Evolutionary conservation across 2,797 vertebrate species (phyloP), one percentile per base, ranked within the genome.

Genomic region (Manis pentadactyla): DNA sequence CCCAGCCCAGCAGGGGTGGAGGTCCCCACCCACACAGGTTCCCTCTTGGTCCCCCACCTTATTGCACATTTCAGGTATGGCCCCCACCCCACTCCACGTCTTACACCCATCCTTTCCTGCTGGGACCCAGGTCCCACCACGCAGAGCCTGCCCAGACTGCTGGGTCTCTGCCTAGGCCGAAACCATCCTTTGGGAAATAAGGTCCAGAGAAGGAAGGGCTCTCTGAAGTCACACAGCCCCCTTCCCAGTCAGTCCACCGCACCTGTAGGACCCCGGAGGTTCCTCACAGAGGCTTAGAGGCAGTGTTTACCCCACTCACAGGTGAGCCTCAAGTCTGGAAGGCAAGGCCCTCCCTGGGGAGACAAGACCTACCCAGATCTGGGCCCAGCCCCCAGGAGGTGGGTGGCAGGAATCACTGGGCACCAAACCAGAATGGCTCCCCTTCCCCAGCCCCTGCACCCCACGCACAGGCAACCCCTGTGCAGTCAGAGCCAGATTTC

Each of bases 391-490:
- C 12, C 4, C 25, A 10, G 25, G 53, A 10, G 23, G 34, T 23
- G 13, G 27, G 42, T 2, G n/a, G 23, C 1, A 8, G 53, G n/a
- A 0, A 83, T 34, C 57, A 59, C 49, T 3, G 13, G 66, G 39
- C 21, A n/a, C 53, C 31, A 2, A 2, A 31, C 74, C 57, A 27
- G n/a, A 74, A 14, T 31, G 18, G 14, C 31, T 63, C n/a, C 63
- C 63, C 15, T 5, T 69, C 61, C 51, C 68, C 68, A 23, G 55
- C 12, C 42, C 29, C 42, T 15, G 81, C 21, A 4, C 31, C 21
- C 59, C 7, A 31, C 12, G 11, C 51, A 2, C 5, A 15, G 18
- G 34, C 2, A 1, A 39, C 39, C 46, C 34, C 21, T 13, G 0
- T 2, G 8, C 10, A 31, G 12, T 66, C 15, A 5, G 51, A 68